Base-by-base conservation (phyloP, 2,113 vertebrate species). In the Andinoacara biseriatus region DNA sequence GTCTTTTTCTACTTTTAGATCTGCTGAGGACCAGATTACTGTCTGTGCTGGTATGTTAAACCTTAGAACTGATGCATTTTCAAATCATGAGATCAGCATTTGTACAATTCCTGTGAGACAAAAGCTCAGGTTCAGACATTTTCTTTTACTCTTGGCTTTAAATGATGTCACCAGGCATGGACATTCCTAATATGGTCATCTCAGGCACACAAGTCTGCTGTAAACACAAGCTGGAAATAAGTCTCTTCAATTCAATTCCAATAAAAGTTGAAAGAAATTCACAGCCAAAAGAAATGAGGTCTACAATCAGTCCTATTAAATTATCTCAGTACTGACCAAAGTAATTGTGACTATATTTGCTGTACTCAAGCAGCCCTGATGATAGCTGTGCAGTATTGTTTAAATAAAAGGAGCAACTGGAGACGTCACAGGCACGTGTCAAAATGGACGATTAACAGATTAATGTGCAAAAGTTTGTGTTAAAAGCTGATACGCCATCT, bases 161-260 rank as follows among this genome's bases (percentile, higher is more conserved):
- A 67, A 46, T 15, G 14, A 40, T 40, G 8, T 7, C 38, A 67
- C 0, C 26, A 0, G 11, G 40, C 26, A 5, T 40, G 17, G 40
- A 29, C 26, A 26, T 67, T 67, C 63, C 40, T 46, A 26, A 67
- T 67, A 67, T 67, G 63, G 38, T 7, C 38, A 67, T 10, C 22
- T 46, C 22, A 46, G 1, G 63, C 22, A 46, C 43, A 46, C 5
- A 22, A 46, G 22, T 46, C 22, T 67, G 38, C 5, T 67, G 5
- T 67, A n/a, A 38, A 52, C 38, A 67, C 62, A 67, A 13, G 62
- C 22, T 67, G 38, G 2, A 46, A 46, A 40, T 26, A 38, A 46
- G 38, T 31, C 29, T 31, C 29, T 31, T 31, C 29, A 1, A 0
- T 4, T 40, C 10, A 40, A 40, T 40, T 40, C 3, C 38, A 11